phyloP scores from a whole-genome alignment of 2,797 vertebrate genomes.

The Helostoma temminkii region DNA sequence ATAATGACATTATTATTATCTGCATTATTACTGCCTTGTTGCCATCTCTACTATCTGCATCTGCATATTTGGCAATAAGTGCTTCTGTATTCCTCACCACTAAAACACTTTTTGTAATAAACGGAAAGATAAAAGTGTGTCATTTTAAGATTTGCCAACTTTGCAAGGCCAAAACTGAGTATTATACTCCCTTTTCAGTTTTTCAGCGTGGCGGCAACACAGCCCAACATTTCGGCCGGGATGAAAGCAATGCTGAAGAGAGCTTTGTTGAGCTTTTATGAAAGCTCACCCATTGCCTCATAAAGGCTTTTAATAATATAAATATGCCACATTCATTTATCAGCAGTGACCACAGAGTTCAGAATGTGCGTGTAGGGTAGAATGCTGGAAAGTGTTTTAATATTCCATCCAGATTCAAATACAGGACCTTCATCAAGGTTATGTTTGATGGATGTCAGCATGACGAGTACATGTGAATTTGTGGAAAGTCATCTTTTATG shows the following conservation, averaged over 20 bases:
- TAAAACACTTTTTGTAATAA: slow-evolving; percentile 55
- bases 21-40: slow-evolving; percentile 57
- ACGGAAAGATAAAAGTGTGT: slow-evolving; percentile 38
- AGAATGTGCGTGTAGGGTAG: slow-evolving; percentile 18
- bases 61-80: slow-evolving; percentile 54
- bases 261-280: slow-evolving; percentile 51
- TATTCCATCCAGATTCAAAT: neutral
- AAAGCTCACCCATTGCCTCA: slow-evolving; percentile 36
- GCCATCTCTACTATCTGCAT: slow-evolving; percentile 32
- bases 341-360: slow-evolving; percentile 18
- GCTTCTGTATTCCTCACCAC: slow-evolving; percentile 44
- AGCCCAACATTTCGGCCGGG: slow-evolving; percentile 18
- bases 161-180: slow-evolving; percentile 34
- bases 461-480: neutral
- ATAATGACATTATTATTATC: slow-evolving; percentile 50
- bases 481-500: neutral
- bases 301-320: slow-evolving; percentile 38
- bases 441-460: slow-evolving; percentile 18
- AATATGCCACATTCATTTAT: slow-evolving; percentile 40
- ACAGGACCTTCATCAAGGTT: slow-evolving; percentile 21
- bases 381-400: slow-evolving; percentile 25
- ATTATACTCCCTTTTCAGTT: slow-evolving; percentile 18
- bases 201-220: neutral
- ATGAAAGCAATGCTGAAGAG: slow-evolving; percentile 55
- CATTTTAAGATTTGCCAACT: slow-evolving; percentile 40